phyloP scores from a whole-genome alignment of 2,113 vertebrate species.

The Solea senegalensis region DNA sequence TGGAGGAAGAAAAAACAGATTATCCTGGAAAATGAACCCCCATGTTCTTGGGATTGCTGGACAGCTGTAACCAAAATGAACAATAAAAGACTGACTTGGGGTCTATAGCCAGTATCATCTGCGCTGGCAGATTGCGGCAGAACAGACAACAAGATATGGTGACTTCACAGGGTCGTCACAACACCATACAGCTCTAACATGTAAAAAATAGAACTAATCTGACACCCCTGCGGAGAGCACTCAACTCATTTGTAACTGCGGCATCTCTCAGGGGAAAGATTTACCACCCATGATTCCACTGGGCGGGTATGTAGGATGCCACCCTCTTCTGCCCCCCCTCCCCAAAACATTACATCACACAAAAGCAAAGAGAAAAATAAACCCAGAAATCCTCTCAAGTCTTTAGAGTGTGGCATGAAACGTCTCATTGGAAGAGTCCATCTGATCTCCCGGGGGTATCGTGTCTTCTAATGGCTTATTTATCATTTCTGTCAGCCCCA shows the following conservation, averaged over 20 bases:
- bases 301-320: slow-evolving; percentile 65
- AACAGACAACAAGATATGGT: slow-evolving; percentile 54
- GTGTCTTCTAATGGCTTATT: slow-evolving; percentile 47
- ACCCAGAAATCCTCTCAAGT: slow-evolving; percentile 72
- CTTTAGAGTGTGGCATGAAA: slow-evolving; percentile 52
- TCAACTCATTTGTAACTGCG: slow-evolving; percentile 48
- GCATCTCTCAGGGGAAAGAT: slow-evolving; percentile 55
- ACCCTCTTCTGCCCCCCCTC: slow-evolving; percentile 46
- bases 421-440: slow-evolving; percentile 41
- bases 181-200: slow-evolving; percentile 26
- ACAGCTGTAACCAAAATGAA: slow-evolving; percentile 69
- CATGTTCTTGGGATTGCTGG: slow-evolving; percentile 70
- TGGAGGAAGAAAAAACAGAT: slow-evolving; percentile 70
- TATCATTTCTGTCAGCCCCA: slow-evolving; percentile 47
- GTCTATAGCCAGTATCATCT: slow-evolving; percentile 59
- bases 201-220: slow-evolving; percentile 68
- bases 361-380: slow-evolving; percentile 50
- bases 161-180: slow-evolving; percentile 61
- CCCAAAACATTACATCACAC: slow-evolving; percentile 52
- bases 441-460: slow-evolving; percentile 37
- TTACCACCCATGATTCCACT: slow-evolving; percentile 79
- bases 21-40: slow-evolving; percentile 82
- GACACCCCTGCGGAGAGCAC: slow-evolving; percentile 51
- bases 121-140: slow-evolving; percentile 64
- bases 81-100: slow-evolving; percentile 68